Percentiles rank a stretch among this genome's conserved stretches.
Evolutionary conservation across 1,140 invertebrate genomes (phyloP).

Genomic region (Anadara kagoshimensis): DNA sequence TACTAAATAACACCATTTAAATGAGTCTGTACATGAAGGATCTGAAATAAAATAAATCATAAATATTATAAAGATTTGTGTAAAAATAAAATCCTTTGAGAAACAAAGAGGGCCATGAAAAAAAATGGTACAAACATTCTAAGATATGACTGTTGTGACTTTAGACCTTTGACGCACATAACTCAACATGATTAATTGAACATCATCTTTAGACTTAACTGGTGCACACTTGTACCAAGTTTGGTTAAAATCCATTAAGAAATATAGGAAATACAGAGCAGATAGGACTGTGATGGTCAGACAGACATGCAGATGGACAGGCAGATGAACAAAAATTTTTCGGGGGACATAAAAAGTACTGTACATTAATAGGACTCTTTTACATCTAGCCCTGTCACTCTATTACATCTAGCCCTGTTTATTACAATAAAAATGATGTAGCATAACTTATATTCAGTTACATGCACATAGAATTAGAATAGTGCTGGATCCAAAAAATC

Average conservation of each 20-base stretch:
- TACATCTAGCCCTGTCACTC: neutral
- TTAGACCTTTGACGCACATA: neutral
- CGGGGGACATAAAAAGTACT: neutral
- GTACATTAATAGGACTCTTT: neutral
- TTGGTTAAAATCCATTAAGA: neutral
- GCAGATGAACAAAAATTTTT: neutral
- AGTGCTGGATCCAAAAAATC: no score
- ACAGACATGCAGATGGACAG: neutral
- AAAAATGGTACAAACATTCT: no score
- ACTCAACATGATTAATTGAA: neutral
- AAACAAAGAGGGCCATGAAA: neutral
- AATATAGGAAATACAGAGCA: neutral
- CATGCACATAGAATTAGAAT: neutral
- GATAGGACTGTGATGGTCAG: neutral
- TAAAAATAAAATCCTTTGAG: neutral
- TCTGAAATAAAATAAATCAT: slow-evolving; percentile 40
- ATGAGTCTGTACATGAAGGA: slow-evolving; percentile 49
- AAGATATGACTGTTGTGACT: neutral
- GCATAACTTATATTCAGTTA: neutral
- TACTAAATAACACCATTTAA: slow-evolving; percentile 57
- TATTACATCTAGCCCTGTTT: neutral
- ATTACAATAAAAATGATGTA: neutral
- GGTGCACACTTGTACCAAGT: neutral
- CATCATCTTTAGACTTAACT: neutral
- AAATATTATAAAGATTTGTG: neutral